Conservation (phyloP, 2,113 vertebrate species). For the Spermophilus dauricus region DNA sequence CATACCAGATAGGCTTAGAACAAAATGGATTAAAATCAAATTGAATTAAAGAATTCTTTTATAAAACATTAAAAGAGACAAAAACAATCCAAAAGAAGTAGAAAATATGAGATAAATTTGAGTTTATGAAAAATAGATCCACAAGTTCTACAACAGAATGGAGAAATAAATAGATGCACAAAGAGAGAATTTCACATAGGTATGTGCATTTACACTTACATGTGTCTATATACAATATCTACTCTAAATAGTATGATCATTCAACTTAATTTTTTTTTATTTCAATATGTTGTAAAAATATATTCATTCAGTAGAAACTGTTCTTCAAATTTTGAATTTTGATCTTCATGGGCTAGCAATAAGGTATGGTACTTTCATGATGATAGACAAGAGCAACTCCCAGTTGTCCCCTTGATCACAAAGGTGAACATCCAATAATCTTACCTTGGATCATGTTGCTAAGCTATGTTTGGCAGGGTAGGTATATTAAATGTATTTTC, state of each 20-base stretch:
- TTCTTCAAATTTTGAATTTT: not conserved
- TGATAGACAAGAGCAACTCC: not conserved
- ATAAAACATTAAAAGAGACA: not conserved
- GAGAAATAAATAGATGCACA: not conserved
- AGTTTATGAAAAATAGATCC: not conserved
- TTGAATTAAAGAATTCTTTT: not conserved
- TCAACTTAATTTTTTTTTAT: not conserved
- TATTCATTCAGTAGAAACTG: not conserved
- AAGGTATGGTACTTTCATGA: not conserved
- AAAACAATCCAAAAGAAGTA: not conserved
- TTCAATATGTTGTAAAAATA: not conserved
- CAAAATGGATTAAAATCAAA: slow-evolving; percentile 27
- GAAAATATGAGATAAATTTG: not conserved
- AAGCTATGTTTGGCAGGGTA: not conserved
- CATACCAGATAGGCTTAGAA: not conserved
- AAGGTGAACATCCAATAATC: not conserved
- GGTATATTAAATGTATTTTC: not conserved
- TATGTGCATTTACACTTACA: not conserved
- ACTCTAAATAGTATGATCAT: not conserved
- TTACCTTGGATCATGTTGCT: not conserved
- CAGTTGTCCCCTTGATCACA: not conserved
- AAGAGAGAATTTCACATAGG: not conserved
- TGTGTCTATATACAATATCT: not conserved
- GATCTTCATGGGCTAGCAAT: not conserved
- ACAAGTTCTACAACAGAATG: not conserved